A percentile compares a stretch with the other conserved stretches of the same genome.
Evolutionary conservation across 1,140 invertebrate genomes (phyloP).

Genomic region (Drosophila orena): DNA sequence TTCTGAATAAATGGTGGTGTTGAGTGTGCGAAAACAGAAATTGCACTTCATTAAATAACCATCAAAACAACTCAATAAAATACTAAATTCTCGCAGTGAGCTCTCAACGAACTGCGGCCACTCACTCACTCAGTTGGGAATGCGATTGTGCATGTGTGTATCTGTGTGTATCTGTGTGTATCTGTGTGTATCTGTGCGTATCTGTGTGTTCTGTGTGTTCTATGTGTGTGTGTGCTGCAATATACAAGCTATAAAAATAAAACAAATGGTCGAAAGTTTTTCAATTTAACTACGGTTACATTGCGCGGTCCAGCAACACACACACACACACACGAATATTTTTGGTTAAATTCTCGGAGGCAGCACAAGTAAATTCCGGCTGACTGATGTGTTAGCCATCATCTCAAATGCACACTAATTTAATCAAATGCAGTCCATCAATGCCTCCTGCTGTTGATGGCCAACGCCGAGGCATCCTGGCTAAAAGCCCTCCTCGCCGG

Average conservation of each 20-base stretch:
- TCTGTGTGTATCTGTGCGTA: too few species aligned
- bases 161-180: too few species aligned
- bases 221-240: too few species aligned
- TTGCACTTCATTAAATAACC: slow-evolving; percentile 80
- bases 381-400: slow-evolving; percentile 35
- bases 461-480: neutral
- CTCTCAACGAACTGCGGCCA: slow-evolving; percentile 46
- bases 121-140: slow-evolving; percentile 5
- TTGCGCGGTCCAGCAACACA: slow-evolving; percentile 22
- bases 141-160: too few species aligned
- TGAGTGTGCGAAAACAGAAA: slow-evolving; percentile 64
- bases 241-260: slow-evolving; percentile 56
- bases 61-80: slow-evolving; percentile 83
- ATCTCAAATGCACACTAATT: slow-evolving; percentile 59
- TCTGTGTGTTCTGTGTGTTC: too few species aligned
- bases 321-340: slow-evolving; percentile 7
- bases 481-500: slow-evolving; percentile 44
- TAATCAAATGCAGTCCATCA: slow-evolving; percentile 75
- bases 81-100: slow-evolving; percentile 62
- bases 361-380: slow-evolving; percentile 22
- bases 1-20: slow-evolving; percentile 66
- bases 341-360: slow-evolving; percentile 37
- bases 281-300: slow-evolving; percentile 75
- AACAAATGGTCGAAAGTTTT: slow-evolving; percentile 70
- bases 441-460: slow-evolving; percentile 33